Evolutionary conservation across 2,113 vertebrate genomes (phyloP).

Genomic region (Entelurus aequoreus): DNA sequence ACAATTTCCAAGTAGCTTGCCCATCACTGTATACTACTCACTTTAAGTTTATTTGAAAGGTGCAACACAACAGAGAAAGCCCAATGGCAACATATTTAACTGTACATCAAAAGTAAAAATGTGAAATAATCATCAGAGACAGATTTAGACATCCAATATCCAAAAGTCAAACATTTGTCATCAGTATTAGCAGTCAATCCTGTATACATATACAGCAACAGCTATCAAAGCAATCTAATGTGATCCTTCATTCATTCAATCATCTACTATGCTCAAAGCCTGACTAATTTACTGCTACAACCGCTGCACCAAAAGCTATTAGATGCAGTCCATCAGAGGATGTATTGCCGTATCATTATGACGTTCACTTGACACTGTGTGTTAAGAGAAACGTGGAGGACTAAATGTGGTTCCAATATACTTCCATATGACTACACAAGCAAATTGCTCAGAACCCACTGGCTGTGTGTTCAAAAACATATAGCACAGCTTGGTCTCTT

Average conservation of each 20-base stretch:
- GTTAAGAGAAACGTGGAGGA: conserved; percentile 39
- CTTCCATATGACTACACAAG: conserved; percentile 48
- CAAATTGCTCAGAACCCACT: conserved; percentile 61
- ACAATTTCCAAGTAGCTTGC: too few species aligned
- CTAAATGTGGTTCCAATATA: conserved; percentile 73
- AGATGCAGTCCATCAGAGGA: conserved; percentile 34
- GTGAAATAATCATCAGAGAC: too few species aligned
- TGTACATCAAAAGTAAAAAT: conserved; percentile 5
- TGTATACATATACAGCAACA: background rate
- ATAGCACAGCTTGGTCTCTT: conserved; percentile 51
- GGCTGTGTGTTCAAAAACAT: conserved; percentile 66
- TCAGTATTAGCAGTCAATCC: background rate
- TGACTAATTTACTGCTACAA: conserved; percentile 32
- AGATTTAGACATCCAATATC: too few species aligned
- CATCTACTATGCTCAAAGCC: conserved; percentile 33
- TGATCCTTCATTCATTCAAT: conserved; percentile 18
- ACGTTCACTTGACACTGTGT: conserved; percentile 57
- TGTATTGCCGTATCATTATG: conserved; percentile 23
- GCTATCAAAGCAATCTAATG: conserved; percentile 1
- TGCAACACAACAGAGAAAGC: conserved; percentile 8
- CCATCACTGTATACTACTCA: too few species aligned
- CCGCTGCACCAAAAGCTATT: conserved; percentile 29
- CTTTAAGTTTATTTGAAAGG: background rate
- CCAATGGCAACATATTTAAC: conserved; percentile 15
- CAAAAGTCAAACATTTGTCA: background rate